Evolutionary conservation across 2,888 invertebrate genomes (phyloP), one percentile per base, ranked within the genome.

Genomic region (Neoitamus cyanurus): DNA sequence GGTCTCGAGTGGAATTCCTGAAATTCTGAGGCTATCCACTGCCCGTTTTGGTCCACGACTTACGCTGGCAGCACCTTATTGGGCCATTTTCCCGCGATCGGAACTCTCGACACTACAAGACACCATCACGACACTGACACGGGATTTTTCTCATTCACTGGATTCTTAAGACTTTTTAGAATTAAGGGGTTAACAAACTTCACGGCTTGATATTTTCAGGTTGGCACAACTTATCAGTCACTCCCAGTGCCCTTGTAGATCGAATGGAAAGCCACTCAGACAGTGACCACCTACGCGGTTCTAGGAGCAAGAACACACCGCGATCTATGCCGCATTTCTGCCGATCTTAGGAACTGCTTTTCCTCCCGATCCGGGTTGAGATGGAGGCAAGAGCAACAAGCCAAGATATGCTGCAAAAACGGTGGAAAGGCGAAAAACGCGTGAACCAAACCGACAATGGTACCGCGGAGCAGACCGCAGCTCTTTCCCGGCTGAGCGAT

Each of bases 401-500:
- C 20, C 9, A 42, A 46, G 48, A 78, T 58, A 30, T 58, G 20
- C 0, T 58, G 25, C 25, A n/a, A n/a, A 42, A 42, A 31, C n/a
- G n/a, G 36, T 36, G 34, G 34, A n/a, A 75, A 75, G 75, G 75
- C 6, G 42, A 42, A 75, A 77, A 78, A 78, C 46, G 78, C 13
- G 48, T 28, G 46, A 78, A 75, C 75, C 2, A 28, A 75, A 75
- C 34, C 42, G 70, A 69, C n/a, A 15, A 3, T 69, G 30, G 1
- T 28, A 28, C 48, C 58, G 36, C 37, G 36, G 69, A 82, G 13
- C 31, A 11, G 37, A 80, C 58, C n/a, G 69, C 30, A 69, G 37
- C 37, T 69, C 48, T 82, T 82, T 82, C 82, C 82, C 82, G 82
- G 82, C 82, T 82, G 69, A 82, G 48, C 82, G 69, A 68, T 82